Evolutionary conservation across 2,113 vertebrate genomes (phyloP), one percentile per base, ranked within the genome.

Genomic region (Phoxinus phoxinus): DNA sequence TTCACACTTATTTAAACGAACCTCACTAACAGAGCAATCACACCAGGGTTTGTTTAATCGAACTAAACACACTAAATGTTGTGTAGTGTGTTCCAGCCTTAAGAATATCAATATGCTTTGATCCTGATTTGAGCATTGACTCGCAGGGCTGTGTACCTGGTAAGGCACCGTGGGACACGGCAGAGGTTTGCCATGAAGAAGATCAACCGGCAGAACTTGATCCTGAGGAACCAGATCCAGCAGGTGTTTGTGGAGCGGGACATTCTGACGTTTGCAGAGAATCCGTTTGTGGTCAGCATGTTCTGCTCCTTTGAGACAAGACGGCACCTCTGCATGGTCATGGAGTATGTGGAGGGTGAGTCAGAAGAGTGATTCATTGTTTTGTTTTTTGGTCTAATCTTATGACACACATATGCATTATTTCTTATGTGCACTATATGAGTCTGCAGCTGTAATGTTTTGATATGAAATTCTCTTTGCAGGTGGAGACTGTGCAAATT

Each of bases 121-220:
- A 63, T 63, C 7, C 78, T 82, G 44, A 82, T 82, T 53, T 25
- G 6, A 12, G 32, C 2, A 5, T 25, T 83, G 82, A 87, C 59
- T 23, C 25, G 0, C 85, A 99, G 98, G 53, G 97, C 97, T 0
- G 98, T 99, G 11, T 97, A 95, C 90, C 93, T 99, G 90, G 98
- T 99, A 46, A 95, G 98, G 37, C 98, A 99, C 93, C 95, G 94
- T 12, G 96, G 97, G 77, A 98, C 95, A 0, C 94, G 96, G 23
- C 97, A 98, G 86, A 96, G 98, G 35, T 99, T 99, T 0, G 98
- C 98, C 88, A 96, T 99, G 95, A 99, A 99, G 93, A 99, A 99
- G 89, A 98, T 99, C 91, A 99, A 99, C 92, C 96, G 97, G 85
- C 98, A 99, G 91, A 99, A 99, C 92, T 92, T 99, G 87, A 96